Conservation (phyloP, 2,113 vertebrate genomes). For the Hippopotamus amphibius region DNA sequence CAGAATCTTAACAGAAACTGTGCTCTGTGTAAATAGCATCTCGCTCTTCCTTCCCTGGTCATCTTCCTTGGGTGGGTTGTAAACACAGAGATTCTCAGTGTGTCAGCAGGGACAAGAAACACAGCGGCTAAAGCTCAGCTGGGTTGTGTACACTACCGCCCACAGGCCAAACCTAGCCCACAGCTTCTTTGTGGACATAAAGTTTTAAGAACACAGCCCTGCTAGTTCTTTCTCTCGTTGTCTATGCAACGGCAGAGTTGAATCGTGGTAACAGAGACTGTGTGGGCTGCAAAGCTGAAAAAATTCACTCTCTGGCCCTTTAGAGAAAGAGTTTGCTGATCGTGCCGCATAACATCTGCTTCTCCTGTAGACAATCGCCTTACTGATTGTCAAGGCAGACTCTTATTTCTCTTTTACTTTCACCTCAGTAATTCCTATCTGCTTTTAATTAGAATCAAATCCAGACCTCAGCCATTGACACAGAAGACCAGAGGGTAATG, state of each 20-base stretch:
- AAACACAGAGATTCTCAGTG: background rate
- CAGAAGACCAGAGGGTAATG: conserved; percentile 78
- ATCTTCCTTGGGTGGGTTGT: background rate
- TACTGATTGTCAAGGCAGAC: background rate
- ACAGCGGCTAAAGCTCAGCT: background rate
- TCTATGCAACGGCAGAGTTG: background rate
- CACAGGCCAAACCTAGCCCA: background rate
- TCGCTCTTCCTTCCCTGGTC: background rate
- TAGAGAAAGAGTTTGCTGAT: background rate
- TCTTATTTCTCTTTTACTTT: conserved; percentile 52
- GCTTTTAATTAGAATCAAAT: conserved; percentile 82
- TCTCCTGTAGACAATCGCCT: background rate
- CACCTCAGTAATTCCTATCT: conserved; percentile 65
- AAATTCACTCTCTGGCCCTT: background rate
- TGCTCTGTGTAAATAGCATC: background rate
- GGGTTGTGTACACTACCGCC: background rate
- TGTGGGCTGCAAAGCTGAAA: background rate
- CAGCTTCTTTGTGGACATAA: background rate
- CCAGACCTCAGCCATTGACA: conserved; percentile 65
- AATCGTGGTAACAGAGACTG: background rate
- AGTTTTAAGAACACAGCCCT: background rate
- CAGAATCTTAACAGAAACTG: background rate
- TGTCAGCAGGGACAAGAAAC: background rate
- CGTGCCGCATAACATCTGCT: background rate
- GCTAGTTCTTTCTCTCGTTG: background rate